Percentiles rank a stretch among this genome's conserved stretches.
Conservation (phyloP, 2,888 invertebrate genomes). For the Empis stercorea region DNA sequence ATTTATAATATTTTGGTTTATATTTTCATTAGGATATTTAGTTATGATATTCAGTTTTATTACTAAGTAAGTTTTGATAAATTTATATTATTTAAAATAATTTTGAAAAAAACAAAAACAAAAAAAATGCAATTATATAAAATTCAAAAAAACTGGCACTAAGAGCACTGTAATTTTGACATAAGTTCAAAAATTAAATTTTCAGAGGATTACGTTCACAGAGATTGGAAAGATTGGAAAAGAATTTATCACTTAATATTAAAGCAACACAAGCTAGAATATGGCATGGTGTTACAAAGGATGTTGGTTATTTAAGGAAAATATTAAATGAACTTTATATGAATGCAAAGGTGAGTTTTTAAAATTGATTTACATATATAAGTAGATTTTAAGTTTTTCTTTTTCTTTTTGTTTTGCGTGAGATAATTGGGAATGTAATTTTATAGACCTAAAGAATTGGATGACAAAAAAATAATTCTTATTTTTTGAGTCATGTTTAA, state of each 20-base stretch:
- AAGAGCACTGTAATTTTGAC: slow-evolving; percentile 9
- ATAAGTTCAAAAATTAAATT: slow-evolving; percentile 17
- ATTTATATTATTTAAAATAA: neutral
- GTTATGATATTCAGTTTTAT: slow-evolving; percentile 83
- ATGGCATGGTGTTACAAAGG: slow-evolving; percentile 61
- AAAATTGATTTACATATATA: neutral
- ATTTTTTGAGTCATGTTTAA: too few relatives aligned
- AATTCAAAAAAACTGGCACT: too few relatives aligned
- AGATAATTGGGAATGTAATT: too few relatives aligned
- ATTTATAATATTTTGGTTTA: slow-evolving; percentile 76
- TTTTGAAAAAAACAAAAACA: too few relatives aligned
- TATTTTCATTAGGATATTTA: slow-evolving; percentile 81
- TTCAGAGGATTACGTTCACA: slow-evolving; percentile 47
- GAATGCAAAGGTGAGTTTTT: slow-evolving; percentile 55
- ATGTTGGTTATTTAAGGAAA: slow-evolving; percentile 57
- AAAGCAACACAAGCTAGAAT: slow-evolving; percentile 68
- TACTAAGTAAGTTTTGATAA: slow-evolving; percentile 37
- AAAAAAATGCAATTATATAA: neutral
- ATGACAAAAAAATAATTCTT: too few relatives aligned
- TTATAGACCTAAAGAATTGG: too few relatives aligned
- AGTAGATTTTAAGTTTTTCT: neutral
- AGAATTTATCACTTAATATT: slow-evolving; percentile 60
- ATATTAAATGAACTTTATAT: slow-evolving; percentile 71
- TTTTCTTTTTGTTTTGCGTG: neutral
- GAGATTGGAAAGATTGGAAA: slow-evolving; percentile 57